Evolutionary conservation across 2,888 invertebrate species (phyloP), one percentile per base, ranked within the genome.

Genomic region (Agrotis segetum): DNA sequence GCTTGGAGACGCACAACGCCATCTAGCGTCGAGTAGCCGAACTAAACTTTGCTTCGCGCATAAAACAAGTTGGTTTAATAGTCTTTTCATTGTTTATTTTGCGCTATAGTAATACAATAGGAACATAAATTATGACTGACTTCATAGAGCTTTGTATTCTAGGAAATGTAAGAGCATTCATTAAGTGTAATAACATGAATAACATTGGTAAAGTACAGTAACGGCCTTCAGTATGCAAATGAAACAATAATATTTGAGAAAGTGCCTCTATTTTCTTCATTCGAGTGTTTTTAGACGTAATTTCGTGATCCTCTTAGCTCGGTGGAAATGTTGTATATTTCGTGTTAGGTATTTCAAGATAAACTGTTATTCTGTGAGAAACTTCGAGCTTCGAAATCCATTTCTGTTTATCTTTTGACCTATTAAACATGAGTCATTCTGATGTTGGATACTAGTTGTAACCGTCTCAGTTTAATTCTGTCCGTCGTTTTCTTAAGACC

Each of bases 1-100:
- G 21, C 17, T 74, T n/a, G 47, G 14, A 1, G 60, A 56, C 83
- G 46, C 44, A 7, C 59, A 83, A 67, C 84, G 87, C 87, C 85
- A 85, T 83, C 85, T 81, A 19, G 61, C 55, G 70, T 29, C 62
- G 74, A 85, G 53, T 85, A 83, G 83, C 70, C 21, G 46, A 62
- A 79, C 83, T 71, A 83, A 71, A 64, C 24, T 24, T 63, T 68
- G 11, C 61, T 55, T 58, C 0, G 29, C 24, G 19, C 46, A 49
- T 29, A 29, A 11, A 29, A 21, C 49, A 64, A 81, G 60, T 29
- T 40, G 11, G 46, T 65, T 47, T 56, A 65, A 52, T 63, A 56
- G 56, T 61, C n/a, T 67, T 52, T 59, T 49, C 65, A 73, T 77
- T 71, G 78, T 84, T 84, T 71, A 81, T 80, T 81, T 75, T 61